Percentiles rank a stretch among this genome's conserved stretches.
These are phyloP conservation scores for Hafferia zeledoni DNA, from an alignment of 2,797 vertebrate genomes.

Conservation along the genomic window DNA sequence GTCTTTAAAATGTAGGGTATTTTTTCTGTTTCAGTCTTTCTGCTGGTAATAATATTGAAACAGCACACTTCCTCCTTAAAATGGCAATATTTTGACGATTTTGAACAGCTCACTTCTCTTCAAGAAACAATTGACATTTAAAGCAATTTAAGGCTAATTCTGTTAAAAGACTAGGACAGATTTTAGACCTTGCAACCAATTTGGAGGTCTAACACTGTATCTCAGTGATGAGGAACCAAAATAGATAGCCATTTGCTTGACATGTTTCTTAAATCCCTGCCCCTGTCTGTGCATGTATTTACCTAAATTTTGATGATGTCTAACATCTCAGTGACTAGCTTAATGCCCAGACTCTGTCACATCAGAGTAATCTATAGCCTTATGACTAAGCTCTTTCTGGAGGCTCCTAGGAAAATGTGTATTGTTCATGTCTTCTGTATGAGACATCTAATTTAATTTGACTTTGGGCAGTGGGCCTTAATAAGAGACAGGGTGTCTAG, in stretches of 20 bases:
- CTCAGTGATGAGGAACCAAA: neutral
- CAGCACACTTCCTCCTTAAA: neutral
- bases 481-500: neutral
- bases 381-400: neutral
- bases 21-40: neutral
- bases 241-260: neutral
- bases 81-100: neutral
- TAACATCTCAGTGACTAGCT: neutral
- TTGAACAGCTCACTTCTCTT: neutral
- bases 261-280: neutral
- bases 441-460: slow-evolving; percentile 2
- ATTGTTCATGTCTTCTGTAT: neutral
- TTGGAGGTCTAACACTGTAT: neutral
- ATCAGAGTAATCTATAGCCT: neutral
- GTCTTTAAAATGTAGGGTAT: slow-evolving; percentile 16
- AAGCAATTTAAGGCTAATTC: neutral
- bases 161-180: neutral
- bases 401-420: neutral
- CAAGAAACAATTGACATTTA: neutral
- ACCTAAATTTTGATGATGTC: neutral
- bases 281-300: neutral
- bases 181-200: neutral
- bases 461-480: neutral
- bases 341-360: neutral
- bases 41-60: neutral